phyloP scores from a whole-genome alignment of 2,113 vertebrate species.

The Collichthys lucidus region DNA sequence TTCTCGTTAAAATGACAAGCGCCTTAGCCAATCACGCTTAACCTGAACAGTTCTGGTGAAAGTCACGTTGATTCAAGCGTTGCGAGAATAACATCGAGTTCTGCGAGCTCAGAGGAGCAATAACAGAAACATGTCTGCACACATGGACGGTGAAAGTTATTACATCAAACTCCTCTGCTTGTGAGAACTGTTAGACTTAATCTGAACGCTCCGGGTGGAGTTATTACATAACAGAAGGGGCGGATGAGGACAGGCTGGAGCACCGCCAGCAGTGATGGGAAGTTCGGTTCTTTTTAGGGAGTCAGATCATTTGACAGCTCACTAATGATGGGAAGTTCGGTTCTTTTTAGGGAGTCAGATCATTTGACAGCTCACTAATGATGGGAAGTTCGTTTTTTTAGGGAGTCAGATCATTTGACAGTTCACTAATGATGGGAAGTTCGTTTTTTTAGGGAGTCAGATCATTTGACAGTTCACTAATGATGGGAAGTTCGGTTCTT shows the following conservation, averaged over 20 bases:
- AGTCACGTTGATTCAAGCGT: slow-evolving; percentile 35
- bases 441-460: too few relatives aligned
- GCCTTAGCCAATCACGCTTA: not conserved
- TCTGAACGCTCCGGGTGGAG: not conserved
- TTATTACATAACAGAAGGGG: slow-evolving; percentile 40
- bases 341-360: too few relatives aligned
- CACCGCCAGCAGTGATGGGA: not conserved
- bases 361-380: too few relatives aligned
- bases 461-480: too few relatives aligned
- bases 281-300: too few relatives aligned
- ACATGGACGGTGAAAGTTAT: rapidly evolving
- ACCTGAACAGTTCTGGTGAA: not conserved
- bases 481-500: too few relatives aligned
- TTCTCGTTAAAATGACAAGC: not conserved
- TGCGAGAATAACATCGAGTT: not conserved
- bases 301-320: too few relatives aligned
- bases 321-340: too few relatives aligned
- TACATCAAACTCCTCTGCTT: rapidly evolving
- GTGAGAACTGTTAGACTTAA: not conserved
- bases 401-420: too few relatives aligned
- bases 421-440: too few relatives aligned
- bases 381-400: too few relatives aligned
- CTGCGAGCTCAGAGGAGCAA: rapidly evolving
- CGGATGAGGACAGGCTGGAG: not conserved
- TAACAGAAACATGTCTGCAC: not conserved